Percentiles rank a stretch among this genome's conserved stretches.
phyloP scores from a whole-genome alignment of 2,888 invertebrate genomes.

The Gnatocerus cornutus region DNA sequence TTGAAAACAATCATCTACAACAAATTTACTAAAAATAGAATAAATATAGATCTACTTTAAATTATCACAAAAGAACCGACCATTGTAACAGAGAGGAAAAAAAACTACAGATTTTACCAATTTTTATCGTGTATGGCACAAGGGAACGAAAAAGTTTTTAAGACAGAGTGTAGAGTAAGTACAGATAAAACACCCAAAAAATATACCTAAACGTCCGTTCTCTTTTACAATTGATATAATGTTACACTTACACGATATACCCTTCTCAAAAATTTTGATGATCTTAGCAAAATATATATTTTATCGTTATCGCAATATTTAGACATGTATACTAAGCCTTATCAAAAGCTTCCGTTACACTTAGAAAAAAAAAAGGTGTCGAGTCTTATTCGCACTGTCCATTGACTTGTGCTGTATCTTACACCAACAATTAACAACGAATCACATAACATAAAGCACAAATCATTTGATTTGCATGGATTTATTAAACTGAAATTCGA shows the following conservation, averaged over 20 bases:
- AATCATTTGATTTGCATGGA: constrained; percentile 36
- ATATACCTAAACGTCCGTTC: constrained; percentile 36
- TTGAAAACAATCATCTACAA: constrained; percentile 52
- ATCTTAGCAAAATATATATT: constrained; percentile 59
- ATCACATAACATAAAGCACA: constrained; percentile 41
- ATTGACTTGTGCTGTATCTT: constrained; percentile 38
- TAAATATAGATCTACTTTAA: constrained; percentile 48
- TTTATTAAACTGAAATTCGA: constrained; percentile 25
- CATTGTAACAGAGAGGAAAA: constrained; percentile 22
- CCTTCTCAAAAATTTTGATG: constrained; percentile 47
- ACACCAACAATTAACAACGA: constrained; percentile 42
- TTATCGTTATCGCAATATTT: constrained; percentile 42
- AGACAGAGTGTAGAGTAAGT: constrained; percentile 20
- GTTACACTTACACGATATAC: constrained; percentile 39
- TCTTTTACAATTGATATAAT: constrained; percentile 37
- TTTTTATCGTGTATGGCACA: constrained; percentile 13
- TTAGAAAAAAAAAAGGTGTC: constrained; percentile 20
- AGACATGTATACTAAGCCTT: constrained; percentile 43
- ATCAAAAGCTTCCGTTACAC: constrained; percentile 36
- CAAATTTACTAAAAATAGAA: constrained; percentile 51
- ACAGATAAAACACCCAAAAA: constrained; percentile 42
- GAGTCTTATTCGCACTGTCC: constrained; percentile 25
- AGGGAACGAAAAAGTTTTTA: constrained; percentile 11
- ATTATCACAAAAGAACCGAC: constrained; percentile 49
- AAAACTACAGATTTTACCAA: constrained; percentile 14